Percentiles rank a stretch among this genome's conserved stretches.
These are phyloP conservation scores for Eulemur coronatus DNA, from an alignment of 2,797 vertebrate genomes.

Conservation along the genomic window DNA sequence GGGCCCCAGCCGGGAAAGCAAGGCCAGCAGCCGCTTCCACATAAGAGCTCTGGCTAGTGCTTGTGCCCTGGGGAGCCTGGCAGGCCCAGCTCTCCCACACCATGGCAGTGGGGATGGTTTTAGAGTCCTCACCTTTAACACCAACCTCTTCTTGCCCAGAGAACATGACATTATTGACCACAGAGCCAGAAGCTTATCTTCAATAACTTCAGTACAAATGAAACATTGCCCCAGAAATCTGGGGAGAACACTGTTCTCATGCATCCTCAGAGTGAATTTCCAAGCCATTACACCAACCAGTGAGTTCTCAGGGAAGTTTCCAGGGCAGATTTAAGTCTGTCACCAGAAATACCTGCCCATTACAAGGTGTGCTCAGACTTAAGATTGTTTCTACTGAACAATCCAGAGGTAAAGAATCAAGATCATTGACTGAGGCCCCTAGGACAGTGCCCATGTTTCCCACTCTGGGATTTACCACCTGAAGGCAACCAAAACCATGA, in stretches of 20 bases:
- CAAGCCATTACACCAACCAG: background rate
- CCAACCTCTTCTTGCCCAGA: too few relatives aligned
- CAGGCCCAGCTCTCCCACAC: too few relatives aligned
- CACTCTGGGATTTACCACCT: too few relatives aligned
- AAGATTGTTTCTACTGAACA: background rate
- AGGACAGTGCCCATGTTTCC: background rate
- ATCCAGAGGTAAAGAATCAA: background rate
- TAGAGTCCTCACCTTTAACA: too few relatives aligned
- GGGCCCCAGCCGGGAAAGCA: too few relatives aligned
- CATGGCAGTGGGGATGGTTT: too few relatives aligned
- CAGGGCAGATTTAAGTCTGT: background rate
- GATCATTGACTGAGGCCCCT: background rate
- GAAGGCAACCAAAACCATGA: background rate
- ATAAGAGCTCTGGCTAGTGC: too few relatives aligned
- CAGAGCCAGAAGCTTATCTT: too few relatives aligned
- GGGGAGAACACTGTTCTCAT: background rate
- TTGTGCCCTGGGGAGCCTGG: too few relatives aligned
- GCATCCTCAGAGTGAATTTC: background rate
- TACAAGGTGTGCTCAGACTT: background rate
- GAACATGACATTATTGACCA: too few relatives aligned
- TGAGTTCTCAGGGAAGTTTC: background rate
- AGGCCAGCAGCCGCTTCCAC: too few relatives aligned
- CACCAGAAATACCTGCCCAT: background rate
- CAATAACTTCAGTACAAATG: too few relatives aligned
- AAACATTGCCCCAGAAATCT: background rate